phyloP scores from a whole-genome alignment of 2,797 vertebrate genomes.

The Alectoris magna region DNA sequence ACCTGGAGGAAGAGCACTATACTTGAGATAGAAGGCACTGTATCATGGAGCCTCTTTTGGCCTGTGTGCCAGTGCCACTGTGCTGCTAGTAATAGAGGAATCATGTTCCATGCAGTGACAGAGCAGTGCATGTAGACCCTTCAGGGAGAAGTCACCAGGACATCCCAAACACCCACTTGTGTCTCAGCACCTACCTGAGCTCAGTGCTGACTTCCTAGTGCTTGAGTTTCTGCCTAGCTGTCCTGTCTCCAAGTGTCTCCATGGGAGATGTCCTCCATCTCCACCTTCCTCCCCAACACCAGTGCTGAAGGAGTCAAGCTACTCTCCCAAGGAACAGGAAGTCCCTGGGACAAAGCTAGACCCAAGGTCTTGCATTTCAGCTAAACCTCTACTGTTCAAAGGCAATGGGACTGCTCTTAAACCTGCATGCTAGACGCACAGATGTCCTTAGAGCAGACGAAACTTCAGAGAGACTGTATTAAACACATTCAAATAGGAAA shows the following conservation, averaged over 20 bases:
- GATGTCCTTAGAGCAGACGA: neutral
- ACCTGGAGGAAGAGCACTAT: neutral
- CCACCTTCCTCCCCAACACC: neutral
- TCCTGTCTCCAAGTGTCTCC: neutral
- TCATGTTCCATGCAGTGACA: neutral
- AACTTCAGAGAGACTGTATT: neutral
- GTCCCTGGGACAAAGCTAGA: neutral
- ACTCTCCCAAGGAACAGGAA: neutral
- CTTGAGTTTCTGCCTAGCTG: neutral
- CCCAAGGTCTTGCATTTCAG: neutral
- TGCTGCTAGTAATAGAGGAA: neutral
- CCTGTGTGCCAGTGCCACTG: neutral
- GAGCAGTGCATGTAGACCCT: neutral
- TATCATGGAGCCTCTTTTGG: neutral
- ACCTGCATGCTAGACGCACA: neutral
- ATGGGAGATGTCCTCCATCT: neutral
- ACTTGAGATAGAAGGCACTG: neutral
- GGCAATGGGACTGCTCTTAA: neutral
- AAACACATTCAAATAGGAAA: neutral
- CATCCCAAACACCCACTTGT: neutral
- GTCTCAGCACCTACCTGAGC: neutral
- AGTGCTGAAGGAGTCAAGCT: rapidly evolving
- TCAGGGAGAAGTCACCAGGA: neutral
- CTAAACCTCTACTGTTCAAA: neutral
- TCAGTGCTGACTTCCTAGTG: neutral